Percentiles rank a stretch among this genome's conserved stretches.
Evolutionary conservation across 2,888 invertebrate species (phyloP).

Genomic region (Nephrotoma guestfalica): DNA sequence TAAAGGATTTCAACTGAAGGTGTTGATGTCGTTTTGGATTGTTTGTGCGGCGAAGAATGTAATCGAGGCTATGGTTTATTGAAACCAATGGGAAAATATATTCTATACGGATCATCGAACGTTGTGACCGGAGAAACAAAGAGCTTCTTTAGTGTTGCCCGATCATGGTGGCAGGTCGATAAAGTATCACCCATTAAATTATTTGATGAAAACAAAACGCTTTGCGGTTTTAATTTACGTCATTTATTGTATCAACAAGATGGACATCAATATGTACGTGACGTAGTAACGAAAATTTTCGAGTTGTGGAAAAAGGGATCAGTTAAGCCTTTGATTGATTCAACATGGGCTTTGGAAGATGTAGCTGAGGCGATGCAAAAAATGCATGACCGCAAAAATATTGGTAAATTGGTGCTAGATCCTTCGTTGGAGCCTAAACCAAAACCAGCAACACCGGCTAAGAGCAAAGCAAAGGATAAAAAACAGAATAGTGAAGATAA

Average conservation of each 20-base stretch:
- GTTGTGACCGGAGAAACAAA: constrained; percentile 83
- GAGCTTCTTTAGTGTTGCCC: constrained; percentile 81
- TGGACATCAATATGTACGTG: constrained; percentile 53
- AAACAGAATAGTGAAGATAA: constrained; percentile 50
- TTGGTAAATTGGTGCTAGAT: constrained; percentile 75
- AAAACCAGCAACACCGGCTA: constrained; percentile 63
- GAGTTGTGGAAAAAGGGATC: constrained; percentile 61
- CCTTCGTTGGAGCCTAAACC: constrained; percentile 66
- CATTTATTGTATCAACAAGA: constrained; percentile 68
- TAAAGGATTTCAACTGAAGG: constrained; percentile 56
- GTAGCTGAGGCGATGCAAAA: constrained; percentile 84
- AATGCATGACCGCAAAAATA: constrained; percentile 83
- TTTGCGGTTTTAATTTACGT: constrained; percentile 70
- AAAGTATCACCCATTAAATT: constrained; percentile 78
- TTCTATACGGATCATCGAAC: constrained; percentile 76
- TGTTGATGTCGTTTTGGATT: constrained; percentile 75
- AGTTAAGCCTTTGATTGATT: constrained; percentile 70
- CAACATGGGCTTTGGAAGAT: constrained; percentile 77
- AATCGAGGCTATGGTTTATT: constrained; percentile 69
- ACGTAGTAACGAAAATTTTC: constrained; percentile 57
- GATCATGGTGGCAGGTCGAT: constrained; percentile 89
- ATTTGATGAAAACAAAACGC: constrained; percentile 76
- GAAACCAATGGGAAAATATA: constrained; percentile 79
- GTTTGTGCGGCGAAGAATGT: constrained; percentile 78
- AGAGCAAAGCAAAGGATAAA: constrained; percentile 57